Evolutionary conservation across 2,888 invertebrate species (phyloP).

Genomic region (Sarcophaga subvicina): DNA sequence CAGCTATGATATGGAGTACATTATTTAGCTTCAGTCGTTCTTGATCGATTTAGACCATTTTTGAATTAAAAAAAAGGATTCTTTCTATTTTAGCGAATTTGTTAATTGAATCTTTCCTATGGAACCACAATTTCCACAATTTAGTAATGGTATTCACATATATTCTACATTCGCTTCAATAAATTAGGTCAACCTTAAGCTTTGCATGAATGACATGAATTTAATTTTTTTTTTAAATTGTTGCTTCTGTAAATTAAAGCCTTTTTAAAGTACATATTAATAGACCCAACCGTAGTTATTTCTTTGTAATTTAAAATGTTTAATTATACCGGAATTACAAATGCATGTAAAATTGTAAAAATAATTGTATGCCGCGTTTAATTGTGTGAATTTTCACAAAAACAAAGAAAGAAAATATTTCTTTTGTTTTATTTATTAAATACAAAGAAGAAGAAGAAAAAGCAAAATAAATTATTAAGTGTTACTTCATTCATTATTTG

Average conservation of each 20-base stretch:
- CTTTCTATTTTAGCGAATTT: no score
- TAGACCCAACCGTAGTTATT: neutral
- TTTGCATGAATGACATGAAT: neutral
- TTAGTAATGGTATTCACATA: no score
- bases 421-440: conserved; percentile 49
- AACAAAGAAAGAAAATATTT: conserved; percentile 16
- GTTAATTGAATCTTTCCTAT: no score
- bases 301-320: neutral
- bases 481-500: conserved; percentile 53
- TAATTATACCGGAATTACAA: conserved; percentile 35
- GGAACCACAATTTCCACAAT: no score
- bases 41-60: no score
- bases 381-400: conserved; percentile 45
- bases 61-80: no score
- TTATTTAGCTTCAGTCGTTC: no score
- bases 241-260: neutral
- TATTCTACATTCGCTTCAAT: no score
- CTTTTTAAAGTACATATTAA: neutral
- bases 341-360: conserved; percentile 1
- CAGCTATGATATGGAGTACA: no score
- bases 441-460: conserved; percentile 24
- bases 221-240: neutral
- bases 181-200: no score
- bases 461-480: conserved; percentile 17
- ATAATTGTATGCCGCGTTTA: conserved; percentile 22